phyloP scores from a whole-genome alignment of 2,888 invertebrate species.

The Acronicta aceris region DNA sequence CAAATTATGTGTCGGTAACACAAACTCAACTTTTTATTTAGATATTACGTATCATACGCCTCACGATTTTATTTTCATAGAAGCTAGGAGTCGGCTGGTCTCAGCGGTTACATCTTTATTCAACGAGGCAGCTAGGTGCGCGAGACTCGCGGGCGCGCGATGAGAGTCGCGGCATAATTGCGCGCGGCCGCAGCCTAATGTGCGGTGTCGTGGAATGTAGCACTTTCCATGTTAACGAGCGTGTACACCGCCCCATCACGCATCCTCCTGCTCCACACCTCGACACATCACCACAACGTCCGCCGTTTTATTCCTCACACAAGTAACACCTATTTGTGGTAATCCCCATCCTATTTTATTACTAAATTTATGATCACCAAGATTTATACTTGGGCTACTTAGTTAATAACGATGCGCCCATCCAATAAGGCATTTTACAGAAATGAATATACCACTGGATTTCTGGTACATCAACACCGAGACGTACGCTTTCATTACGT shows the following conservation, averaged over 20 bases:
- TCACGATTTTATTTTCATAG: constrained; percentile 16
- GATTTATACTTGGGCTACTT: constrained; percentile 68
- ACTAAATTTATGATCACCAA: constrained; percentile 71
- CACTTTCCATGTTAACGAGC: constrained; percentile 83
- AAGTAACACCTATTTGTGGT: constrained; percentile 82
- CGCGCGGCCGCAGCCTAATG: constrained; percentile 76
- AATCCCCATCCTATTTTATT: constrained; percentile 74
- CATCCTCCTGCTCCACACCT: constrained; percentile 53
- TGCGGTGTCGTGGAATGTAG: constrained; percentile 81
- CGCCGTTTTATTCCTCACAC: constrained; percentile 74
- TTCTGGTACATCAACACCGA: constrained; percentile 80
- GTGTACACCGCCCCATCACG: constrained; percentile 68
- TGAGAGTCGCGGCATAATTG: constrained; percentile 72
- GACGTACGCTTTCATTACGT: constrained; percentile 87
- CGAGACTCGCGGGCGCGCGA: constrained; percentile 51
- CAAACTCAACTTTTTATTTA: no score
- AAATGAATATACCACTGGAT: constrained; percentile 76
- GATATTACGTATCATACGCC: background rate
- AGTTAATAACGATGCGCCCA: constrained; percentile 70
- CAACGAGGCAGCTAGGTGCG: constrained; percentile 44
- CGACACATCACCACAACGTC: constrained; percentile 74
- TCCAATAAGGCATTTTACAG: constrained; percentile 68
- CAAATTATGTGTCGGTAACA: no score
- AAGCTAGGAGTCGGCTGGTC: constrained; percentile 33
- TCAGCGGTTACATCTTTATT: constrained; percentile 53